These are phyloP conservation scores for Nixonia krombeini DNA, from an alignment of 1,140 invertebrate species.

Conservation along the genomic window DNA sequence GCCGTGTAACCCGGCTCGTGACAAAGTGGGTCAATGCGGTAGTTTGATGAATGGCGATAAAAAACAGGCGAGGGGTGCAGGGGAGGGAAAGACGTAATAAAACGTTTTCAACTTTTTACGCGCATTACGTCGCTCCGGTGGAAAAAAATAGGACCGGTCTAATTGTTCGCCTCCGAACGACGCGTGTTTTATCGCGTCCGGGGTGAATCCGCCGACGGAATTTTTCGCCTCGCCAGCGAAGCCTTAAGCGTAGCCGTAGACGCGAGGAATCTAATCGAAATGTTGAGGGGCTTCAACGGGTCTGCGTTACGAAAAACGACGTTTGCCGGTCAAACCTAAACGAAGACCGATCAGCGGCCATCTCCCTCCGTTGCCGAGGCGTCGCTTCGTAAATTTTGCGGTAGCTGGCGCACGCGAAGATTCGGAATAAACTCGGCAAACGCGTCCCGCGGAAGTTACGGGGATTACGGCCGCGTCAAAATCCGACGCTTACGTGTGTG, in stretches of 20 bases:
- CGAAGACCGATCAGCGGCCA: no score
- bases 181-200: no score
- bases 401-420: conserved; percentile 29
- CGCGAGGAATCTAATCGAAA: conserved; percentile 60
- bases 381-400: no score
- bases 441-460: conserved; percentile 16
- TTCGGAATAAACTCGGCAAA: conserved; percentile 34
- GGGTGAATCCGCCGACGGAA: no score
- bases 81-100: no score
- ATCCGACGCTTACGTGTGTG: conserved; percentile 25
- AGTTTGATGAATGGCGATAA: background rate
- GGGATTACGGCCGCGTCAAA: conserved; percentile 25
- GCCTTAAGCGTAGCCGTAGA: conserved; percentile 43
- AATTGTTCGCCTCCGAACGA: no score
- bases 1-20: conserved; percentile 8
- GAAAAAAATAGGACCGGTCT: no score
- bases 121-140: no score
- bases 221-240: conserved; percentile 27
- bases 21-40: conserved; percentile 17
- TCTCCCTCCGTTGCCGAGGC: no score
- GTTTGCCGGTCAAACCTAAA: no score
- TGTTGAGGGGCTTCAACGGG: conserved; percentile 45
- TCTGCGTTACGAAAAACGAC: conserved; percentile 37
- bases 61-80: background rate
- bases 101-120: no score